phyloP scores from a whole-genome alignment of 1,140 invertebrate species.

The Caerostris extrusa region DNA sequence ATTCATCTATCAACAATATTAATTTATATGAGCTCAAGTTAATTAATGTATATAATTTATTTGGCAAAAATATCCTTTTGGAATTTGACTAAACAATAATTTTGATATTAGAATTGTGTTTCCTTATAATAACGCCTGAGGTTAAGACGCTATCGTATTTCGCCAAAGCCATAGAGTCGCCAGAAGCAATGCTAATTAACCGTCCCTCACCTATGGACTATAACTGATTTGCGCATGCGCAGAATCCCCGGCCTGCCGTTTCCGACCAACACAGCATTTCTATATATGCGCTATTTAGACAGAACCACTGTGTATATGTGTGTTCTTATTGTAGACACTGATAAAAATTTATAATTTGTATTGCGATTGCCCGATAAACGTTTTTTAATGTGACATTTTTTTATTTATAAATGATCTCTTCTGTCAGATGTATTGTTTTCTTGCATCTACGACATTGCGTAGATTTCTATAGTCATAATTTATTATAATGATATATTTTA shows the following conservation, averaged over 20 bases:
- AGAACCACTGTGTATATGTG: slow-evolving; percentile 32
- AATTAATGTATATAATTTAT: too few relatives aligned
- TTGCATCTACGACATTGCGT: slow-evolving; percentile 41
- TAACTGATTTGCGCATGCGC: slow-evolving; percentile 2
- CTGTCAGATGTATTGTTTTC: slow-evolving; percentile 12
- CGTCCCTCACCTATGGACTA: slow-evolving; percentile 12
- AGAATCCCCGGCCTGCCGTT: neutral
- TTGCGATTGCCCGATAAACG: slow-evolving; percentile 16
- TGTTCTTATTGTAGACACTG: slow-evolving; percentile 11
- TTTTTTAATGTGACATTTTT: slow-evolving; percentile 5
- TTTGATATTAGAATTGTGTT: too few relatives aligned
- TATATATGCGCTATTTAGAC: slow-evolving; percentile 39
- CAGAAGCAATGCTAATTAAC: slow-evolving; percentile 31
- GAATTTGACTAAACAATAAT: too few relatives aligned
- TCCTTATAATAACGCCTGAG: neutral
- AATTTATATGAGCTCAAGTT: too few relatives aligned
- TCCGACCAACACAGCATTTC: slow-evolving; percentile 34
- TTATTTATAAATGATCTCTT: slow-evolving; percentile 40
- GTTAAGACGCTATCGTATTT: slow-evolving; percentile 1
- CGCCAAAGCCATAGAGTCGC: neutral
- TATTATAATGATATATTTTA: slow-evolving; percentile 65
- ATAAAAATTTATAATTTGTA: slow-evolving; percentile 19
- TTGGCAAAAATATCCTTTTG: too few relatives aligned
- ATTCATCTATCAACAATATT: too few relatives aligned
- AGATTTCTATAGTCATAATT: slow-evolving; percentile 56